These are phyloP conservation scores for Lethocerus indicus DNA, from an alignment of 1,140 invertebrate species.

Conservation along the genomic window DNA sequence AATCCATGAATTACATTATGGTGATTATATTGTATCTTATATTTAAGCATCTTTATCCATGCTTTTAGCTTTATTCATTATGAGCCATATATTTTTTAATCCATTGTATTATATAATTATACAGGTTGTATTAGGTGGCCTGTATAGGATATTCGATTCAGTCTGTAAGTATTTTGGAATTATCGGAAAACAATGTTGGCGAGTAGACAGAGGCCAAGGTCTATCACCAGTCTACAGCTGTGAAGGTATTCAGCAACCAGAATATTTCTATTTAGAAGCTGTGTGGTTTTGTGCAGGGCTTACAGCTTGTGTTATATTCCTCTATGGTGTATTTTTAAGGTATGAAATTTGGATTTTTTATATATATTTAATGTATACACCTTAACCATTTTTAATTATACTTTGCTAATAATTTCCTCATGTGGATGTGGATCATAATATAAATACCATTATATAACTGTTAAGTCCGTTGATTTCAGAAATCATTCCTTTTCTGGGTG, in stretches of 20 bases:
- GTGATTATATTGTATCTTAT: no score
- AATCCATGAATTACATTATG: no score
- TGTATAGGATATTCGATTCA: slow-evolving; percentile 32
- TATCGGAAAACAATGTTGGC: slow-evolving; percentile 34
- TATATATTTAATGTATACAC: neutral
- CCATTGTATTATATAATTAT: slow-evolving; percentile 11
- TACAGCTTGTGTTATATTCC: slow-evolving; percentile 41
- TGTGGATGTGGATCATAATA: no score
- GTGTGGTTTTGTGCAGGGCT: slow-evolving; percentile 47
- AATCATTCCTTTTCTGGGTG: no score
- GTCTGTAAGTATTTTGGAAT: slow-evolving; percentile 22
- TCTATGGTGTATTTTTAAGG: slow-evolving; percentile 38
- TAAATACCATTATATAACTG: no score
- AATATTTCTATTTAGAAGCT: slow-evolving; percentile 55
- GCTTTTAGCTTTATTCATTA: no score
- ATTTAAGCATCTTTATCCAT: no score
- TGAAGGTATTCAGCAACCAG: slow-evolving; percentile 54
- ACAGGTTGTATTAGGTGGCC: slow-evolving; percentile 36
- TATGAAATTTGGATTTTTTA: slow-evolving; percentile 9
- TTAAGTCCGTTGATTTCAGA: no score
- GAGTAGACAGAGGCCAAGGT: slow-evolving; percentile 41
- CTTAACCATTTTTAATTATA: neutral
- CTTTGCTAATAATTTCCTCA: no score
- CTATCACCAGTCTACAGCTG: slow-evolving; percentile 51
- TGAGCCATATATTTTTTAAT: no score